Evolutionary conservation across 1,140 invertebrate genomes (phyloP).

Genomic region (Melipona quadrifasciata): DNA sequence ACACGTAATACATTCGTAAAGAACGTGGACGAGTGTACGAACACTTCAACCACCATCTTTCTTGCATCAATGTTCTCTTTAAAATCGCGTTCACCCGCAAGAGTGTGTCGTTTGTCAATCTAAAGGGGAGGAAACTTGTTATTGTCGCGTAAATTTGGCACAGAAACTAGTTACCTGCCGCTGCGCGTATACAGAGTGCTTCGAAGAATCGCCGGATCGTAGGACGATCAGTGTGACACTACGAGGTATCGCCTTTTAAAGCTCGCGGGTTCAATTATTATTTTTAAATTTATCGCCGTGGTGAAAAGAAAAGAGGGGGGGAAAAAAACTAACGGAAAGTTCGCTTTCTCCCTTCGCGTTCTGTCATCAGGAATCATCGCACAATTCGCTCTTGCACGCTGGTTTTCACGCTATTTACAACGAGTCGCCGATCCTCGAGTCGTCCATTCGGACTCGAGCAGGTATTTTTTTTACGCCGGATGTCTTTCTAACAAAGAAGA

Average conservation of each 20-base stretch:
- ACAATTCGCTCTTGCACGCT: background rate
- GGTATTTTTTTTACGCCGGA: background rate
- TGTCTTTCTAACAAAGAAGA: background rate
- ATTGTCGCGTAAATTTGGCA: conserved; percentile 75
- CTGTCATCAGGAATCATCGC: background rate
- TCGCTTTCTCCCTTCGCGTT: background rate
- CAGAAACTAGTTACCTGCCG: conserved; percentile 51
- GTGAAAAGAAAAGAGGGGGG: background rate
- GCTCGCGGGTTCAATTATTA: too few relatives aligned
- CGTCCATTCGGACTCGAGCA: background rate
- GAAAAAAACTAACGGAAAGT: background rate
- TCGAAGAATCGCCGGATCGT: conserved; percentile 15
- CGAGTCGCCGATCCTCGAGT: background rate
- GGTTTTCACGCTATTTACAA: background rate
- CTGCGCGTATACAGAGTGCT: background rate
- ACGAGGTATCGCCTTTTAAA: background rate
- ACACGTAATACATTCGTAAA: too few relatives aligned
- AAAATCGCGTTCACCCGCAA: background rate
- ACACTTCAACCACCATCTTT: too few relatives aligned
- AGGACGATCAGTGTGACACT: background rate
- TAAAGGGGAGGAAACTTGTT: conserved; percentile 46
- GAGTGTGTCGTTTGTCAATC: background rate
- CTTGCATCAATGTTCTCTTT: too few relatives aligned
- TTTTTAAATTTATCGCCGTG: background rate
- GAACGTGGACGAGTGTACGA: too few relatives aligned